A percentile compares a stretch with the other conserved stretches of the same genome.
These are phyloP conservation scores for Propithecus coquereli DNA, from an alignment of 2,113 vertebrate species.

Conservation along the genomic window DNA sequence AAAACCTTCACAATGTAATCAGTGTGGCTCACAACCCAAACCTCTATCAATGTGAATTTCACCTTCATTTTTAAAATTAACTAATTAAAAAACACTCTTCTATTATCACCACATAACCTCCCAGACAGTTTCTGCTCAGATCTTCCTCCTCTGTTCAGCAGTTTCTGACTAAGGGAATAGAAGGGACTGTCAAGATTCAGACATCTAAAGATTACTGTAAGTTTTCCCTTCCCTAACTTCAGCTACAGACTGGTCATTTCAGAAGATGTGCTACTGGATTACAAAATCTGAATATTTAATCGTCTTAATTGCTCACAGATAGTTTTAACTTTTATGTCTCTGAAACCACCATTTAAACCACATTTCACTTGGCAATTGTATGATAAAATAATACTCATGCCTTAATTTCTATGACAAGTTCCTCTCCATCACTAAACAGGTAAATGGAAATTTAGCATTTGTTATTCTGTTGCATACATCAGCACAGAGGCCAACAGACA, in stretches of 20 bases:
- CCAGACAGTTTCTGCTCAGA: not conserved
- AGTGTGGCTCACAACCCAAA: not conserved
- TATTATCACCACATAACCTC: not conserved
- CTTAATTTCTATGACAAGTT: conserved; percentile 39
- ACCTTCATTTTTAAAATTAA: not conserved
- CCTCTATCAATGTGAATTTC: not conserved
- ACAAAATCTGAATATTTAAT: conserved; percentile 51
- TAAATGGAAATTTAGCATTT: conserved; percentile 52
- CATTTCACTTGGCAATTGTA: conserved; percentile 1
- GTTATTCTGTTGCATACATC: not conserved
- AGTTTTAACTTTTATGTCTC: conserved; percentile 3
- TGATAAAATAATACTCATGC: conserved; percentile 10
- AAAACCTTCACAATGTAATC: not conserved
- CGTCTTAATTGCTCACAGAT: conserved; percentile 38
- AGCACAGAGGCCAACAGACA: conserved; percentile 11
- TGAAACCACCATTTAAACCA: conserved; percentile 8
- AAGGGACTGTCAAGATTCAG: not conserved
- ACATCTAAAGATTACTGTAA: not conserved
- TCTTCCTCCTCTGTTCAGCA: not conserved
- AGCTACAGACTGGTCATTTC: not conserved
- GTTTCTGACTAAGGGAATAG: not conserved
- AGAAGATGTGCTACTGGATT: not conserved
- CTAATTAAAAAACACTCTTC: not conserved
- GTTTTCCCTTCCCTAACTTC: not conserved
- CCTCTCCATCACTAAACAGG: conserved; percentile 11